phyloP scores from a whole-genome alignment of 2,113 vertebrate species.

The cattle (Bos taurus) region ARS-UCD2.0 NC_037354.1:15180001-15180500 shows the following conservation, averaged over 20 bases:
- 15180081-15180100: conserved; percentile 63
- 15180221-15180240: conserved; percentile 80
- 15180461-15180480: conserved; percentile 92
- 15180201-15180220: conserved; percentile 74
- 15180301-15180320: conserved; percentile 77
- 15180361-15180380: conserved; percentile 74
- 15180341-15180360: conserved; percentile 80
- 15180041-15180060: neutral
- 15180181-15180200: conserved; percentile 51
- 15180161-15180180: conserved; percentile 66
- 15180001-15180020: conserved; percentile 15
- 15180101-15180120: conserved; percentile 62
- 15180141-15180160: conserved; percentile 73
- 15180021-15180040: conserved; percentile 34
- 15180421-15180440: neutral
- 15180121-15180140: conserved; percentile 72
- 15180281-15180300: conserved; percentile 78
- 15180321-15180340: conserved; percentile 82
- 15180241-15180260: conserved; percentile 76
- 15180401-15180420: conserved; percentile 73
- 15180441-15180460: conserved; percentile 88
- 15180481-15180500: conserved; percentile 87
- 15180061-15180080: conserved; percentile 38
- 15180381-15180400: conserved; percentile 76
- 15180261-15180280: conserved; percentile 85